phyloP scores from a whole-genome alignment of 2,888 invertebrate genomes.

The Didymodactylos carnosus region DNA sequence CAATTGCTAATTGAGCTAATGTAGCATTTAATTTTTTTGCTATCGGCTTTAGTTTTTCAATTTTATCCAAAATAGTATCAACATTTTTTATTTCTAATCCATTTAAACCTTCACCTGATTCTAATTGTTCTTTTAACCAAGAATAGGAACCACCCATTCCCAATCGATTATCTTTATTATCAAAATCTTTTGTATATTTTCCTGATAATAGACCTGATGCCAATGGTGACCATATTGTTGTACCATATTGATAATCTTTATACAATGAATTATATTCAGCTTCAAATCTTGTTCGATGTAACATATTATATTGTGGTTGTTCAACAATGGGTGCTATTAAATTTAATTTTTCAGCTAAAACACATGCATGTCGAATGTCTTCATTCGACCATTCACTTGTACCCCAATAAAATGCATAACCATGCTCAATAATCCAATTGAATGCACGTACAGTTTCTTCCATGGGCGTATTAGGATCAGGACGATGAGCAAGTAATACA shows the following conservation, averaged over 20 bases:
- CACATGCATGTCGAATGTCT: neutral
- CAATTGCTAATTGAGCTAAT: conserved; percentile 65
- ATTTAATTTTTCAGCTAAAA: neutral
- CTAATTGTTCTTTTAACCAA: neutral
- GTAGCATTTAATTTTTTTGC: conserved; percentile 76
- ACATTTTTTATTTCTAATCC: neutral
- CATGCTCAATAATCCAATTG: neutral
- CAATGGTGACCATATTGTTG: conserved; percentile 86
- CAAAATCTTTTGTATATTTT: conserved; percentile 47
- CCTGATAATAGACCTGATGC: conserved; percentile 73
- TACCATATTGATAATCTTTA: conserved; percentile 38
- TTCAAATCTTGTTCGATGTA: neutral
- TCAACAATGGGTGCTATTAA: neutral
- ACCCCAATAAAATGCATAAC: neutral
- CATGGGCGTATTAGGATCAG: neutral
- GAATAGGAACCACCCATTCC: neutral
- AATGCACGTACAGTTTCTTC: neutral
- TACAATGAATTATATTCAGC: neutral
- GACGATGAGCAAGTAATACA: neutral
- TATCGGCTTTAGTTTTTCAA: conserved; percentile 33
- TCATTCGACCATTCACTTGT: conserved; percentile 15
- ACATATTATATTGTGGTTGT: neutral
- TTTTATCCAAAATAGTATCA: neutral
- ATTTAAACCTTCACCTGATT: neutral
- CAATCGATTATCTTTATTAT: neutral